Percentiles rank a stretch among this genome's conserved stretches.
phyloP scores from a whole-genome alignment of 2,888 invertebrate species.

The Brachyptera risi region DNA sequence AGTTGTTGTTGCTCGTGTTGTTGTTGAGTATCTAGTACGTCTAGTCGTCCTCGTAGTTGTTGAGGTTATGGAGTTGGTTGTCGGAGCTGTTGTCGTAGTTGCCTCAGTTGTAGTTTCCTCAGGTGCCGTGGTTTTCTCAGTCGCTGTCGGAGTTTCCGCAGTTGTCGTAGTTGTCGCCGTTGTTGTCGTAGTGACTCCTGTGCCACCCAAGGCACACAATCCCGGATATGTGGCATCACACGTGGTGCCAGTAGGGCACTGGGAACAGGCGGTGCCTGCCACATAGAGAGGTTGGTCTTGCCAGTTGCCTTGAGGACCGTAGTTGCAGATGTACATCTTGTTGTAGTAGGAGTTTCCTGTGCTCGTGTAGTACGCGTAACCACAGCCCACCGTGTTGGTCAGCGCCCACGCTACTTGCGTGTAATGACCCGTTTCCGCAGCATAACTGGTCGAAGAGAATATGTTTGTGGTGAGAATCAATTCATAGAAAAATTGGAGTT shows the following conservation, averaged over 20 bases:
- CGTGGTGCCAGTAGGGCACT: neutral
- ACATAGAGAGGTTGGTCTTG: neutral
- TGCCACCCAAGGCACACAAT: neutral
- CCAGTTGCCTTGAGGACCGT: conserved; percentile 39
- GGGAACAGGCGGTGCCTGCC: neutral
- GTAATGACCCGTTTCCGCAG: conserved; percentile 34
- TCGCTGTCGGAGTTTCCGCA: too few species aligned
- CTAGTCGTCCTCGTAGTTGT: too few species aligned
- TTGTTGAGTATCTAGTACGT: too few species aligned
- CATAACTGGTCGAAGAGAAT: neutral
- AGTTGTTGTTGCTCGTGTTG: too few species aligned
- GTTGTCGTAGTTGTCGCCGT: too few species aligned
- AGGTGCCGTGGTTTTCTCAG: too few species aligned
- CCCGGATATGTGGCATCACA: neutral
- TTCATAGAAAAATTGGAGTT: too few species aligned
- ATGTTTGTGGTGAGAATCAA: neutral
- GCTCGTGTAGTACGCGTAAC: conserved; percentile 37
- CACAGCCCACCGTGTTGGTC: conserved; percentile 48
- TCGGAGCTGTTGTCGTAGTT: too few species aligned
- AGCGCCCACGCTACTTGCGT: conserved; percentile 50
- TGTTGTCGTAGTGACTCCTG: too few species aligned
- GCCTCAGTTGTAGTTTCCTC: too few species aligned
- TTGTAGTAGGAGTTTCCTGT: conserved; percentile 41
- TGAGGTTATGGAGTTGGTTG: too few species aligned
- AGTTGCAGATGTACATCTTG: conserved; percentile 45